A percentile compares a stretch with the other conserved stretches of the same genome.
Conservation (phyloP, 37 sponge, comb jelly and placozoan species). For the Corticium candelabrum region DNA sequence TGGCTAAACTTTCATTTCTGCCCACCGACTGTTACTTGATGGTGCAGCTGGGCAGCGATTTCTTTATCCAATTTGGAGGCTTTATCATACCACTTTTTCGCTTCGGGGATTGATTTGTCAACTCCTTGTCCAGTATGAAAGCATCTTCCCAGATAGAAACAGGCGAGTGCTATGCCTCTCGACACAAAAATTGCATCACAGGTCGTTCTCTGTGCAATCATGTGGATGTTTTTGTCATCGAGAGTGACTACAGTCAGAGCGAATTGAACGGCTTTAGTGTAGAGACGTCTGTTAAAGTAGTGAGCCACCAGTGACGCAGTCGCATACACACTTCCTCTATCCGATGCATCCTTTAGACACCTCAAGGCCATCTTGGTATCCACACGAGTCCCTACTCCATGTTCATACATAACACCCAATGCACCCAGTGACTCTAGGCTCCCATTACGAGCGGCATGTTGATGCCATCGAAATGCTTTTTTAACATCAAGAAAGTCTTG, state of each 20-base stretch:
- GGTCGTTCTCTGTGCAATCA: not conserved
- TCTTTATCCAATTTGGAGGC: conserved; percentile 27
- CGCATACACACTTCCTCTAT: conserved; percentile 37
- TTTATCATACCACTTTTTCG: conserved; percentile 29
- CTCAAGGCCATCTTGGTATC: conserved; percentile 33
- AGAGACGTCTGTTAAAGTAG: conserved; percentile 31
- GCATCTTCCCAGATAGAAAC: conserved; percentile 51
- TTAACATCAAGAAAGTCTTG: conserved; percentile 41
- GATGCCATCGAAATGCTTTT: conserved; percentile 79
- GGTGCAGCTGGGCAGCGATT: conserved; percentile 36
- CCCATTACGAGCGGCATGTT: conserved; percentile 59
- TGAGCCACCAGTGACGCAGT: conserved; percentile 33
- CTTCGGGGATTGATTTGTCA: conserved; percentile 15
- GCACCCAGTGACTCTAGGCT: conserved; percentile 82
- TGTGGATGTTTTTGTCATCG: not conserved
- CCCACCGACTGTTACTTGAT: conserved; percentile 29
- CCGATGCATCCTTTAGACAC: conserved; percentile 27
- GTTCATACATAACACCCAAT: conserved; percentile 50
- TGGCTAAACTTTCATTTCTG: too few species aligned
- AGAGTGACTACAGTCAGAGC: conserved; percentile 5
- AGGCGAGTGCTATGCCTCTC: conserved; percentile 41
- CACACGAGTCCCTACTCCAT: conserved; percentile 33
- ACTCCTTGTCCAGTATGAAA: conserved; percentile 46
- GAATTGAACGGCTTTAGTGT: conserved; percentile 26
- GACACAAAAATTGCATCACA: not conserved